A percentile compares a stretch with the other conserved stretches of the same genome.
These are phyloP conservation scores for Echinops telfairi DNA, from an alignment of 2,113 vertebrate genomes.

Conservation along the genomic window DNA sequence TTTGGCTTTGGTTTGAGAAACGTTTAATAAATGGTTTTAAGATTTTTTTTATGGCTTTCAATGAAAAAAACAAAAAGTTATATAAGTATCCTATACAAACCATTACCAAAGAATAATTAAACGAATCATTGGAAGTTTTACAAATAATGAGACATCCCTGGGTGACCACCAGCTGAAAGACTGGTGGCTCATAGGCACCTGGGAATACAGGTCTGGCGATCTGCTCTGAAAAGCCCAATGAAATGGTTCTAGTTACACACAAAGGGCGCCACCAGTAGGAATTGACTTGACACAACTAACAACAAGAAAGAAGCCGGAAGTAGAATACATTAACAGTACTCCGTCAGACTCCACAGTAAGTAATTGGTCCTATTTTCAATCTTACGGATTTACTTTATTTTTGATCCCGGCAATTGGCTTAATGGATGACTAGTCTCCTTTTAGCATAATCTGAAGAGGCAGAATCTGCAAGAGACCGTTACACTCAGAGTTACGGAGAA, in stretches of 20 bases:
- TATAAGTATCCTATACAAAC: neutral
- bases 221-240: neutral
- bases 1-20: no score
- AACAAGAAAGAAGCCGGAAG: neutral
- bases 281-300: neutral
- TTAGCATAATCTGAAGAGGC: neutral
- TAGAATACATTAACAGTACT: neutral
- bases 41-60: neutral
- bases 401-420: conserved; percentile 32
- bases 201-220: neutral
- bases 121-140: neutral
- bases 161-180: neutral
- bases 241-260: neutral
- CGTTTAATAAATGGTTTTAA: conserved; percentile 19
- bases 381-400: conserved; percentile 26
- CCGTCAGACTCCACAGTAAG: neutral
- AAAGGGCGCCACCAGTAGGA: neutral
- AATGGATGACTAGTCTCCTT: conserved; percentile 33
- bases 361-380: neutral
- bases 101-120: conserved; percentile 17
- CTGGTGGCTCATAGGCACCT: neutral
- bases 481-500: conserved; percentile 25
- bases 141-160: neutral
- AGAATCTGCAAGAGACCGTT: conserved; percentile 27
- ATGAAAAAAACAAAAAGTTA: conserved; percentile 7